Evolutionary conservation across 2,113 vertebrate genomes (phyloP), one percentile per base, ranked within the genome.

Genomic region (Pogona vitticeps): DNA sequence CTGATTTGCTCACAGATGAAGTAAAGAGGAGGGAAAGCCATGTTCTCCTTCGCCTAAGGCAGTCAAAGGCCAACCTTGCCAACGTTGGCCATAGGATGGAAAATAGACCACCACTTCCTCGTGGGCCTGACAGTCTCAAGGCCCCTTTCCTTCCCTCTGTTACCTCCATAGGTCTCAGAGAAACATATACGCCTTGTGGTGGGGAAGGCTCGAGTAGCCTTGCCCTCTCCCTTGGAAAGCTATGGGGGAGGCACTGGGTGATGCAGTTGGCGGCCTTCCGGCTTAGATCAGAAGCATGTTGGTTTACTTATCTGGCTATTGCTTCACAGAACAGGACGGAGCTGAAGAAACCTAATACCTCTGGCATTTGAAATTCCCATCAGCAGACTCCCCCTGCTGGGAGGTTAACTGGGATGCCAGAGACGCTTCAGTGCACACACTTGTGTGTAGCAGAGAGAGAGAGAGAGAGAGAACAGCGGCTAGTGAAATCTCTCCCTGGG

Each of bases 291-390:
- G 38, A 86, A 78, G 40, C 31, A 59, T 59, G 26, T 71, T 71
- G 59, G 65, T 71, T 71, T 79, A 71, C 63, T 85, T 58, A 85
- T 71, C 71, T 85, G 46, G 84, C 84, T 71, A 59, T 77, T 79
- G 79, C 46, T 58, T 79, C 71, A 76, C 26, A 63, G 21, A n/a
- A 20, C 75, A 78, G 84, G 72, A 77, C 76, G 83, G 75, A 78
- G n/a, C 8, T 85, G 56, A 77, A 78, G 63, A 77, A 79, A 79
- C 52, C 56, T n/a, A 85, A 78, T 68, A 79, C 65, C 33, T 58
- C 28, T 61, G 65, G 65, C 76, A 78, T 85, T 78, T 85, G 61
- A 68, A 68, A 78, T 77, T 36, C 83, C 73, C 73, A 85, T 33
- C 73, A 68, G 63, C 63, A 79, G 36, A 59, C 76, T 71, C 52